Evolutionary conservation across 2,888 invertebrate species (phyloP), one percentile per base, ranked within the genome.

Genomic region (Xiphydria camelus): DNA sequence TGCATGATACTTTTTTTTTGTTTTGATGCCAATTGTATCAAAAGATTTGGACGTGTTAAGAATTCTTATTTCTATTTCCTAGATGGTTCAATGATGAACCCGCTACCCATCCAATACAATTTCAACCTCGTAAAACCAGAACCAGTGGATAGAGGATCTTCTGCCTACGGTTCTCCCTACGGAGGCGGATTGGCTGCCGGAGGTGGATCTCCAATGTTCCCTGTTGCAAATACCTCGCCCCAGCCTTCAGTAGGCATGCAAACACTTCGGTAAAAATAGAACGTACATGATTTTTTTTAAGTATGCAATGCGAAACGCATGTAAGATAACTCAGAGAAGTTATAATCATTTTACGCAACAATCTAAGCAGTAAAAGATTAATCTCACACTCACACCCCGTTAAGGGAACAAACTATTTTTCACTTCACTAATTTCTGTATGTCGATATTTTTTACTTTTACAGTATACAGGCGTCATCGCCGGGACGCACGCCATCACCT

Each of bases 101-200:
- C n/a, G n/a, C 61, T 55, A 49, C 41, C 59, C 6, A 51, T 61
- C 23, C 57, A 57, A 14, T 66, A 61, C 47, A 61, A 58, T 45
- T 64, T 62, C 45, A 66, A 66, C 33, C 52, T 66, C 19, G 47
- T 70, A 15, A 71, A 71, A 47, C 49, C 66, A 10, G 70, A 70
- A 34, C 67, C 70, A 18, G 36, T 49, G 12, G 70, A 64, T 3
- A 58, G 53, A 32, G 41, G 59, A 45, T 22, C 38, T 32, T 22
- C 23, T 14, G 37, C 43, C 4, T 44, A 38, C 23, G 36, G 29
- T 21, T 42, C 64, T 2, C 47, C 58, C 1, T 63, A 53, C 10
- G 62, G 59, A 9, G 50, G 49, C 36, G 29, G 49, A 3, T 34
- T 53, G 1, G 45, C 44, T n/a, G 22, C 47, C 14, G 56, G 49